phyloP scores from a whole-genome alignment of 2,888 invertebrate genomes.

The Chaetogeoica ovagalla region DNA sequence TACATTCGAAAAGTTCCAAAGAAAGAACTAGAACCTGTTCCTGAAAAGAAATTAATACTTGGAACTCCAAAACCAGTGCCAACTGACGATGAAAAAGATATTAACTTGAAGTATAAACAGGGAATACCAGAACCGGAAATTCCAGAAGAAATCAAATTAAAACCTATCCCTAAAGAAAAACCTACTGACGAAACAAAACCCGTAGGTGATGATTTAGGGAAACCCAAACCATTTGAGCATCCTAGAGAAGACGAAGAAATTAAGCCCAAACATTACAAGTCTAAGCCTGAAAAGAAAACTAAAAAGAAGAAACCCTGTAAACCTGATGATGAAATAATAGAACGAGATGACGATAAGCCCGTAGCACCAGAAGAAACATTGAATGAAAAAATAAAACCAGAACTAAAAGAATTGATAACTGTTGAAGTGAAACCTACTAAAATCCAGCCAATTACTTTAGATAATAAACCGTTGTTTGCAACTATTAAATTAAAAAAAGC shows the following conservation, averaged over 20 bases:
- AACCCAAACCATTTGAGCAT: constrained; percentile 57
- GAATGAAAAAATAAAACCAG: too few species aligned
- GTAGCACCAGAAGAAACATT: too few species aligned
- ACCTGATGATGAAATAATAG: too few species aligned
- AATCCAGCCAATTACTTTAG: constrained; percentile 59
- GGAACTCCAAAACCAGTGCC: constrained; percentile 57
- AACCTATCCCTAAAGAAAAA: constrained; percentile 58
- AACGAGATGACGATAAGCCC: too few species aligned
- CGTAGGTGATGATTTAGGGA: constrained; percentile 57
- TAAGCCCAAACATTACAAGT: too few species aligned
- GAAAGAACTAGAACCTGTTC: constrained; percentile 56
- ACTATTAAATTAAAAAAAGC: constrained; percentile 62
- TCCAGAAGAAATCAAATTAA: constrained; percentile 59
- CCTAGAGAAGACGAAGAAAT: neutral
- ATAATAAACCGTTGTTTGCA: constrained; percentile 67
- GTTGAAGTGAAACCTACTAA: constrained; percentile 61
- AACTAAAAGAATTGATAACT: constrained; percentile 62
- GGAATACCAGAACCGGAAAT: constrained; percentile 60
- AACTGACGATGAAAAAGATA: constrained; percentile 58
- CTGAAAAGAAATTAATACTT: constrained; percentile 56
- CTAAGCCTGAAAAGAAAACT: too few species aligned
- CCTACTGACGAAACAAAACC: constrained; percentile 58
- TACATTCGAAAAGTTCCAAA: constrained; percentile 55
- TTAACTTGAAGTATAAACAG: constrained; percentile 60
- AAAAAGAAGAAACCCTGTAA: too few species aligned